Conservation (phyloP, 1,140 invertebrate genomes). For the Drosophila paulistorum region DNA sequence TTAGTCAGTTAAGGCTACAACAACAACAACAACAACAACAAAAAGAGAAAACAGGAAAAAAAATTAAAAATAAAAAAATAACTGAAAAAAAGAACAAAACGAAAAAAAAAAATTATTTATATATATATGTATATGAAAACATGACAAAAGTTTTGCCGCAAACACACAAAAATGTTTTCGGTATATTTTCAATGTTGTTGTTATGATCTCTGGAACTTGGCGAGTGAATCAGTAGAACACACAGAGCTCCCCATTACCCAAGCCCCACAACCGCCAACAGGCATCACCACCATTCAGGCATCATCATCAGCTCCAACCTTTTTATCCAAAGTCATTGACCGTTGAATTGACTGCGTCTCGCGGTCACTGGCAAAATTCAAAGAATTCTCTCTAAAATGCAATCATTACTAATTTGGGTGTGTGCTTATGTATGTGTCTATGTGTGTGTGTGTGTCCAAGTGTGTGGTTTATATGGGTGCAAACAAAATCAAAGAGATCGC, state of each 20-base stretch:
- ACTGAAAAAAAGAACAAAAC: conserved; percentile 21
- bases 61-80: conserved; percentile 8
- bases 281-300: too few species aligned
- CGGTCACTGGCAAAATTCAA: conserved; percentile 31
- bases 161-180: conserved; percentile 51
- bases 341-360: conserved; percentile 47
- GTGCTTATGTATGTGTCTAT: neutral
- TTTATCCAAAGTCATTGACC: conserved; percentile 57
- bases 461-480: neutral
- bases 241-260: too few species aligned
- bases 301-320: neutral
- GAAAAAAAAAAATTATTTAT: conserved; percentile 15
- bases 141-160: conserved; percentile 75
- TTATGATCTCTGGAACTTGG: conserved; percentile 21
- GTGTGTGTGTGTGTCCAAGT: neutral
- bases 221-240: conserved; percentile 39
- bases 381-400: conserved; percentile 48
- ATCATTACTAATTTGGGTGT: conserved; percentile 41
- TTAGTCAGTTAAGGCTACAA: conserved; percentile 71
- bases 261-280: too few species aligned
- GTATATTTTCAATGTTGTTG: conserved; percentile 40
- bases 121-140: conserved; percentile 41
- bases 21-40: neutral
- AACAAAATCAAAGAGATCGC: conserved; percentile 6
- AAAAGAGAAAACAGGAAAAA: conserved; percentile 12